Evolutionary conservation across 1,140 invertebrate genomes (phyloP).

Genomic region (Pseudomyrmex cubaensis): DNA sequence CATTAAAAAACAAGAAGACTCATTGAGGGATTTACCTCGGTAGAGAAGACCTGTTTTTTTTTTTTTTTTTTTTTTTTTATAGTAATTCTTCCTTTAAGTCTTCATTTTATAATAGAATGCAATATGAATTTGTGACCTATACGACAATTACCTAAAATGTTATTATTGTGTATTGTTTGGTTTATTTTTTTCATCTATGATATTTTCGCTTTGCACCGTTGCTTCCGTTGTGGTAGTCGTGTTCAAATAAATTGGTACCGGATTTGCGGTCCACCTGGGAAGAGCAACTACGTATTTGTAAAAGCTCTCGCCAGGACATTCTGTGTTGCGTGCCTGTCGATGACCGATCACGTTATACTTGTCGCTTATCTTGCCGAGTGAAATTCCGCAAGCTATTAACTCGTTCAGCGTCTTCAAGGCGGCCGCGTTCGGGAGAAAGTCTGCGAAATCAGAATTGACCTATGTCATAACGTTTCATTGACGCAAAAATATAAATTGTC

Average conservation of each 20-base stretch:
- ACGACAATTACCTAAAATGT: neutral
- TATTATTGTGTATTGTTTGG: neutral
- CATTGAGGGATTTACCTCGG: neutral
- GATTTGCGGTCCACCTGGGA: conserved; percentile 82
- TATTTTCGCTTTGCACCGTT: neutral
- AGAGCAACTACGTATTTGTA: conserved; percentile 85
- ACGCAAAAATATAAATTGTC: neutral
- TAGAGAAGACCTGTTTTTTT: neutral
- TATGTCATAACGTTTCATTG: neutral
- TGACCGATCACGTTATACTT: conserved; percentile 85
- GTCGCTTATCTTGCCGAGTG: conserved; percentile 77
- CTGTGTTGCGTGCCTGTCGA: conserved; percentile 82
- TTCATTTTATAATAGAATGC: neutral
- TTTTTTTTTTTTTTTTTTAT: neutral
- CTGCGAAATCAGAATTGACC: conserved; percentile 78
- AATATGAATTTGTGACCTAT: neutral
- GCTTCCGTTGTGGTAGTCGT: neutral
- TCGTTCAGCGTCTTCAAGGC: conserved; percentile 81
- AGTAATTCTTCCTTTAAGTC: conserved; percentile 9
- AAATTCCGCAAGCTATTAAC: conserved; percentile 83
- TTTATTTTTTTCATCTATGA: neutral
- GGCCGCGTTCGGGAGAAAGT: conserved; percentile 81
- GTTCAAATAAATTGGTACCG: conserved; percentile 44
- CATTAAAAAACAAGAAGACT: neutral
- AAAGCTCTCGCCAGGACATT: conserved; percentile 85